These are phyloP conservation scores for Carapus acus DNA, from an alignment of 2,797 vertebrate species.

Conservation along the genomic window DNA sequence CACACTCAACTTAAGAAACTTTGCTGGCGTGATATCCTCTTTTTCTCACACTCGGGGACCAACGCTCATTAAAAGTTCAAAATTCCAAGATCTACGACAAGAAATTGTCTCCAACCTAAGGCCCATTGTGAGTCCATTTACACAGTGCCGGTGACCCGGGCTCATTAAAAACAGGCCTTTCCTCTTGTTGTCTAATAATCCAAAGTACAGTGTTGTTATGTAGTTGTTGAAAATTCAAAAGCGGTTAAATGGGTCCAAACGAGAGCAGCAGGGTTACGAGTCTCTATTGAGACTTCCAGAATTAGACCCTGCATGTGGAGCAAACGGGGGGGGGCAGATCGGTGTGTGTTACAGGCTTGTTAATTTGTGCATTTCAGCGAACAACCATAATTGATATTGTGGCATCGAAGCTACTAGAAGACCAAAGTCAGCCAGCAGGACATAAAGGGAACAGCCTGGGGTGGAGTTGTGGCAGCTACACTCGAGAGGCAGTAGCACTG, in stretches of 20 bases:
- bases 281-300: background rate
- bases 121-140: conserved; percentile 19
- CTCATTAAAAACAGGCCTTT: conserved; percentile 38
- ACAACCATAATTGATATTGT: too few species aligned
- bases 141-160: conserved; percentile 11
- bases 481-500: too few species aligned
- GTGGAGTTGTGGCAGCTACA: too few species aligned
- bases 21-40: background rate
- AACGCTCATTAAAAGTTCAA: conserved; percentile 34
- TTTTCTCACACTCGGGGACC: background rate
- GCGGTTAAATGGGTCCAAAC: background rate
- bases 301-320: background rate
- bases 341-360: too few species aligned
- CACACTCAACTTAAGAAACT: conserved; percentile 5
- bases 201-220: conserved; percentile 6
- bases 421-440: too few species aligned
- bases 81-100: conserved; percentile 12
- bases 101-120: conserved; percentile 8
- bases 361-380: too few species aligned
- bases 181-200: conserved; percentile 22
- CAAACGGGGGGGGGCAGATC: too few species aligned
- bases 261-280: background rate
- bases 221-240: conserved; percentile 11
- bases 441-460: too few species aligned
- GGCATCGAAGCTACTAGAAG: too few species aligned